Conservation (phyloP, 2,888 invertebrate species). For the Thelaira solivaga region DNA sequence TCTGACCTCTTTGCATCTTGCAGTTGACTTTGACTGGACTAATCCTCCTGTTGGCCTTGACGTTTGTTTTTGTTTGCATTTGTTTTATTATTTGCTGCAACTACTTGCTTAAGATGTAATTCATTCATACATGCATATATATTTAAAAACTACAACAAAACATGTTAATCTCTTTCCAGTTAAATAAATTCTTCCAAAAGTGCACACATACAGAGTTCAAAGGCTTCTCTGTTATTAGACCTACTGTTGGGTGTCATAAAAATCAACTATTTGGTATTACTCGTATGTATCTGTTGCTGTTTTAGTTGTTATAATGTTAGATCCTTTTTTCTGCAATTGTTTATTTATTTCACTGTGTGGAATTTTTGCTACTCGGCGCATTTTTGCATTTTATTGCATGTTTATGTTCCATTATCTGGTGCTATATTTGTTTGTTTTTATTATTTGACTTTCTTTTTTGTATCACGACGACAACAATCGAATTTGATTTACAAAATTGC, state of each 20-base stretch:
- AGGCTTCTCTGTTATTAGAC: constrained; percentile 14
- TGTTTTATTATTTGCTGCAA: too few relatives aligned
- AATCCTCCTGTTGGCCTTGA: constrained; percentile 67
- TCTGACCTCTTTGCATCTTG: constrained; percentile 1
- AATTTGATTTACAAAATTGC: constrained; percentile 55
- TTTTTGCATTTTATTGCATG: constrained; percentile 47
- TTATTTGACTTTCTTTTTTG: constrained; percentile 18
- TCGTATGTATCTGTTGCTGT: not conserved
- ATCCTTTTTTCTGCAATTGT: not conserved
- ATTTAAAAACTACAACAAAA: constrained; percentile 1
- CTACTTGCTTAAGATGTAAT: constrained; percentile 65
- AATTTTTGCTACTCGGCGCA: constrained; percentile 1
- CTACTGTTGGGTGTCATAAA: constrained; percentile 34
- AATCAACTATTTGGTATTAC: constrained; percentile 29
- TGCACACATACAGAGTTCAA: not conserved
- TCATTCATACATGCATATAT: not conserved
- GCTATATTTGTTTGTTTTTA: constrained; percentile 16
- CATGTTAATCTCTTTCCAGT: constrained; percentile 51
- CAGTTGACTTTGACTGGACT: constrained; percentile 32
- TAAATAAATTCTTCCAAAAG: constrained; percentile 49
- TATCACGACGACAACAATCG: constrained; percentile 34
- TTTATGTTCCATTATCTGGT: constrained; percentile 25
- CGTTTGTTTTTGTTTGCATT: too few relatives aligned
- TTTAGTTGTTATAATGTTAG: not conserved
- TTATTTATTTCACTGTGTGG: constrained; percentile 23